Evolutionary conservation across 1,140 invertebrate genomes (phyloP), one percentile per base, ranked within the genome.

Genomic region (Diploscapter pachys): DNA sequence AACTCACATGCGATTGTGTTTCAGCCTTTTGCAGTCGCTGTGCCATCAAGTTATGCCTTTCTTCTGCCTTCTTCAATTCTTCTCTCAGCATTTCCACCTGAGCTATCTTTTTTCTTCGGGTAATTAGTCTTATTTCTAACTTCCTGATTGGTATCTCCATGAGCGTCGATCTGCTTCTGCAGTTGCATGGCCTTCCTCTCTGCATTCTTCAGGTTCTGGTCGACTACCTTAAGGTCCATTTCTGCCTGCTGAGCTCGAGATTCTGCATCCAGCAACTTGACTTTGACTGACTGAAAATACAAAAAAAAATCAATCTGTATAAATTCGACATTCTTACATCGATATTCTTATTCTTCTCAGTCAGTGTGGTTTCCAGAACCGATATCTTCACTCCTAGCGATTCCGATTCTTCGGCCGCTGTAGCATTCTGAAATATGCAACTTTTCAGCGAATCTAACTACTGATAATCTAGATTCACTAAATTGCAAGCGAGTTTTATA

Each of bases 241-340:
- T 74, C 72, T 5, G 72, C 72, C 51, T 74, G 72, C 9, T 63
- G 62, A 51, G 72, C 72, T 51, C 72, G 9, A 1, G 72, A 74
- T 55, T 74, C 72, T 8, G 72, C 49, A 5, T 64, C 57, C 4
- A 74, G 56, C 8, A 74, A 67, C 13, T 64, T 67, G n/a, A 74
- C 66, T 62, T 74, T 53, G 4, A 65, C 64, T n/a, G 63, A 52
- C 73, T 74, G 11, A n/a, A 74, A 74, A 31, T 31, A 31, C 11
- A 54, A 6, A 74, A 13, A 54, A 6, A 4, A 61, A 57, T 5
- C 4, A 48, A 11, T 72, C 6, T 59, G 48, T n/a, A 3, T 11
- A 68, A 61, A 13, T 68, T 63, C 2, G 56, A 11, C 53, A 55
- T 63, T 63, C 73, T 74, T 51, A 74, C 73, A 63, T 74, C 73